Evolutionary conservation across 2,888 invertebrate species (phyloP), one percentile per base, ranked within the genome.

Genomic region (Pyrgus malvae): DNA sequence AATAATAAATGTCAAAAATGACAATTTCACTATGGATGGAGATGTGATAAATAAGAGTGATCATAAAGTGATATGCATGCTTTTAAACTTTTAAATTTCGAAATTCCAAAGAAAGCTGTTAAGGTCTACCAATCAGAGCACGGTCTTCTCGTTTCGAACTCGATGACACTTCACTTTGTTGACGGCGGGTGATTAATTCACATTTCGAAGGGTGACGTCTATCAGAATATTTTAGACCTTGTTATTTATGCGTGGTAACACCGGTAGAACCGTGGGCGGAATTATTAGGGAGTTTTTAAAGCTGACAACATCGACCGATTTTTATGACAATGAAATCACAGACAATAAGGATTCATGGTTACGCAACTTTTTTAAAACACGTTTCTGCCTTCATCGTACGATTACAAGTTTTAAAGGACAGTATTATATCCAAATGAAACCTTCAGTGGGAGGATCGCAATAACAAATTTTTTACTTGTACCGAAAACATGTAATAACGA

Each of bases 161-260:
- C 72, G 72, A 80, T 83, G 82, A 83, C 81, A 81, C 80, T 82
- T 75, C 78, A 78, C 75, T 79, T 78, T 77, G 78, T 72, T 76
- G 79, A 81, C 79, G 68, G 69, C 60, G 57, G 61, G 75, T 83
- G 80, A 83, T 83, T 83, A 81, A 83, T 83, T 81, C 77, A 77
- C 74, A 37, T 55, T 74, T 65, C 60, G 67, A 66, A 67, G 71
- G 73, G 74, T 66, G 68, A 64, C 63, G 62, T 63, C 65, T 61
- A 61, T 68, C 65, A 60, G 68, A 69, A 76, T 72, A 72, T 72
- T 76, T 67, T 72, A 68, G 68, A 61, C 55, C 60, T 57, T 50
- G 55, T 58, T 59, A 59, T 60, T 72, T 68, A 64, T 67, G 53
- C 29, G 29, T 53, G 45, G 53, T 23, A 45, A 45, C 53, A 45